Percentiles rank a stretch among this genome's conserved stretches.
Conservation (phyloP, 1,140 invertebrate genomes). For the Microplitis mediator region DNA sequence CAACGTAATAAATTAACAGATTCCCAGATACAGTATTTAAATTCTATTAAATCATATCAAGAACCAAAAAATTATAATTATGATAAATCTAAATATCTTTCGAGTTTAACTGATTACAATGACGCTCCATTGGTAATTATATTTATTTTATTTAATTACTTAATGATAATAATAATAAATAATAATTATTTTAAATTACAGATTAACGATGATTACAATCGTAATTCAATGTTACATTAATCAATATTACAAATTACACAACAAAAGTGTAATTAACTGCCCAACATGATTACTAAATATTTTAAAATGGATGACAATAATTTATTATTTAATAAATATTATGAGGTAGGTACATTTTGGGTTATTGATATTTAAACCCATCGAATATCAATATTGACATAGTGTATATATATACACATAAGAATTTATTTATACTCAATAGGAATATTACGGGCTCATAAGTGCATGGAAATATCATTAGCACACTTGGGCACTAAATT, state of each 20-base stretch:
- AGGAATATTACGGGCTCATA: too few species aligned
- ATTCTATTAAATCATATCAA: slow-evolving; percentile 36
- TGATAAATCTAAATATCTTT: slow-evolving; percentile 36
- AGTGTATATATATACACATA: too few species aligned
- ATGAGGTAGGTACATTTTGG: background rate
- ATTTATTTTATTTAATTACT: background rate
- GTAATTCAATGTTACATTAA: slow-evolving; percentile 44
- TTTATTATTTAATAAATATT: background rate
- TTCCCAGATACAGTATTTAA: slow-evolving; percentile 30
- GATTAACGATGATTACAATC: slow-evolving; percentile 40
- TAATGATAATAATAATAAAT: background rate
- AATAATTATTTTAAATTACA: slow-evolving; percentile 22
- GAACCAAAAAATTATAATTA: slow-evolving; percentile 38
- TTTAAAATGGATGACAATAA: background rate
- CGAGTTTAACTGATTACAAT: slow-evolving; percentile 39
- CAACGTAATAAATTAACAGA: slow-evolving; percentile 32
- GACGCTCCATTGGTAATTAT: slow-evolving; percentile 45
- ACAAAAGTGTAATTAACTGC: slow-evolving; percentile 7
- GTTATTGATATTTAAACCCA: background rate
- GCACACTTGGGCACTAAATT: too few species aligned
- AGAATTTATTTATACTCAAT: too few species aligned
- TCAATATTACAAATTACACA: background rate
- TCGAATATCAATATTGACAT: too few species aligned
- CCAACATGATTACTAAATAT: background rate
- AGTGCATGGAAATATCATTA: too few species aligned